phyloP scores from a whole-genome alignment of 2,888 invertebrate genomes.

The Hydrotaea diabolus region DNA sequence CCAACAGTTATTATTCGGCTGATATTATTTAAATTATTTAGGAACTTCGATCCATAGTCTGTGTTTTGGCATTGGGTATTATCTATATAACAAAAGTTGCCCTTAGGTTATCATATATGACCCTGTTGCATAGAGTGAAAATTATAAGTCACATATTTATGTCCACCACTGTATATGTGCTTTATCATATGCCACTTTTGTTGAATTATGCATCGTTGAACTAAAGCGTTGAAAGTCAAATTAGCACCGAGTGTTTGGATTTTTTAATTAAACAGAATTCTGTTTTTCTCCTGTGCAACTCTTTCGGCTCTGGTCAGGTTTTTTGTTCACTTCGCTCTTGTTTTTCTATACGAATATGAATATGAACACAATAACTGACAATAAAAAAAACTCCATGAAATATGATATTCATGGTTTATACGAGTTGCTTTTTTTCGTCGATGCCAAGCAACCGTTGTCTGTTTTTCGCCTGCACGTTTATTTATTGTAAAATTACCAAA shows the following conservation, averaged over 20 bases:
- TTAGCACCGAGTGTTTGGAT: constrained; percentile 62
- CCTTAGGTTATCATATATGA: no score
- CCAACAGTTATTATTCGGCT: no score
- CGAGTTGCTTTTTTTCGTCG: background rate
- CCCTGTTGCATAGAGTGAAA: no score
- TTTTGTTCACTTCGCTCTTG: constrained; percentile 10
- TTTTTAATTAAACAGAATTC: constrained; percentile 64
- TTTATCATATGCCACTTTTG: constrained; percentile 41
- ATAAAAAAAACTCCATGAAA: constrained; percentile 22
- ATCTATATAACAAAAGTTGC: no score
- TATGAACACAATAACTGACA: constrained; percentile 39
- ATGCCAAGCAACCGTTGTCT: background rate
- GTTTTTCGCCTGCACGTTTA: background rate
- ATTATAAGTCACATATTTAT: no score
- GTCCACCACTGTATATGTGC: no score
- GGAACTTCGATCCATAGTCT: no score
- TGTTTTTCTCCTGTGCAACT: constrained; percentile 26
- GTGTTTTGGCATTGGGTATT: no score
- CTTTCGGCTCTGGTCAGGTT: constrained; percentile 5
- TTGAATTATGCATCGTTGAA: constrained; percentile 61
- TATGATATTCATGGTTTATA: constrained; percentile 16
- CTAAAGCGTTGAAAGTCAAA: constrained; percentile 67
- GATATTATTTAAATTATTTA: no score
- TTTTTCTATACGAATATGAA: constrained; percentile 12
- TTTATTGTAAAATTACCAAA: background rate